Evolutionary conservation across 2,888 invertebrate species (phyloP), one percentile per base, ranked within the genome.

Genomic region (Augochlorella aurata): DNA sequence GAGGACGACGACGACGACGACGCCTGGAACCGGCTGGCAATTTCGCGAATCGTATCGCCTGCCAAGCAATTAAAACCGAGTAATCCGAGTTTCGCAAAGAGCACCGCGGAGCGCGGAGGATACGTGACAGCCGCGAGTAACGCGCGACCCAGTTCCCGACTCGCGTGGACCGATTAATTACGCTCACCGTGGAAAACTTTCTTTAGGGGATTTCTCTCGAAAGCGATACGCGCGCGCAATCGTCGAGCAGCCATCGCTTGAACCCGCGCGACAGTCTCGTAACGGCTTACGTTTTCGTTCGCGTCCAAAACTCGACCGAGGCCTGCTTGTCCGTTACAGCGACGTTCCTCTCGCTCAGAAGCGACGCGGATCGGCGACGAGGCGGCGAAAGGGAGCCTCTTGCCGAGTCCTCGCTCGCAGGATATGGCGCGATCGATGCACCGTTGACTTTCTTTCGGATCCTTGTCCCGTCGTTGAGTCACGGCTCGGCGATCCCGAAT

Each of bases 141-240:
- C 52, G 24, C 14, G 66, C 65, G 82, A 74, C 81, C 82, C 69
- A 74, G 82, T 81, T 81, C 54, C 24, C 63, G n/a, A 45, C 24
- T 58, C 18, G 44, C 74, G 61, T 61, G 61, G 61, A 61, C 61
- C 61, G 61, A 61, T 61, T 61, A 24, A 29, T 61, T 61, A 29
- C 61, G 54, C 38, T 54, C 18, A n/a, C 74, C 63, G 82, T 81
- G 81, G 75, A 68, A 82, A 82, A 82, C 76, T 75, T 82, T 82
- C 82, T 65, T 68, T 38, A 38, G n/a, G 69, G 66, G 74, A 82
- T 82, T 82, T 82, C 81, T 49, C 82, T 75, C 66, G 82, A 82
- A 82, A 82, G 81, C 76, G 67, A 82, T 75, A 54, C 21, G 3
- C 21, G 5, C n/a, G 68, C n/a, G 68, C 74, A 52, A 16, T 49